Evolutionary conservation across 2,113 vertebrate genomes (phyloP).

Genomic region (Rhinichthys klamathensis): DNA sequence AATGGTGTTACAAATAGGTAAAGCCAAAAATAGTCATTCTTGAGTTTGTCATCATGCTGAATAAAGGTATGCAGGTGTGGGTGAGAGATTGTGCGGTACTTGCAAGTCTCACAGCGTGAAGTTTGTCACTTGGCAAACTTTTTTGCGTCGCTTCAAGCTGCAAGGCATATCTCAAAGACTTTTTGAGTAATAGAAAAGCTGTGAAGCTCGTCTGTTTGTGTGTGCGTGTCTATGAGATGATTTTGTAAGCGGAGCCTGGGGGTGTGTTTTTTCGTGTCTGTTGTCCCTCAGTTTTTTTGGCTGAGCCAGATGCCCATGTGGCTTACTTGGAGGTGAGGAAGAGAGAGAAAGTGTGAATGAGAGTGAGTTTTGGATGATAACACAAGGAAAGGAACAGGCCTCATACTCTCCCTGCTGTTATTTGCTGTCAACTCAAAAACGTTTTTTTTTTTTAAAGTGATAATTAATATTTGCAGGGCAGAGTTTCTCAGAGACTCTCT

Average conservation of each 20-base stretch:
- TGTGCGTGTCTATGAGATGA: neutral
- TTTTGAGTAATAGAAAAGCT: neutral
- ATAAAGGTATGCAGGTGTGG: neutral
- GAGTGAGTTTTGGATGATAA: slow-evolving; percentile 26
- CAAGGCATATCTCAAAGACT: neutral
- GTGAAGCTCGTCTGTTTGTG: neutral
- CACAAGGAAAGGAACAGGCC: slow-evolving; percentile 15
- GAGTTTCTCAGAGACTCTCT: neutral
- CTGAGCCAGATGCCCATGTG: slow-evolving; percentile 26
- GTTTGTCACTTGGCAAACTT: slow-evolving; percentile 1
- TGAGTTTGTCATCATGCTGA: neutral
- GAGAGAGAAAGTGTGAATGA: slow-evolving; percentile 20
- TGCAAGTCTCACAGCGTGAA: neutral
- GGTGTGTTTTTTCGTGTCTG: slow-evolving; percentile 25
- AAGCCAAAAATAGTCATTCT: neutral
- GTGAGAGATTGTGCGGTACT: neutral
- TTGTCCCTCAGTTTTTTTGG: slow-evolving; percentile 26
- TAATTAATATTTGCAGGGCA: slow-evolving; percentile 4
- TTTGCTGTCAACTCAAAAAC: neutral
- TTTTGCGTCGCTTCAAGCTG: neutral
- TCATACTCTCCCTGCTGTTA: slow-evolving; percentile 12
- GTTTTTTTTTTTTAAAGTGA: neutral
- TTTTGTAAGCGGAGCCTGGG: neutral
- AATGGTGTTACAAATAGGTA: neutral
- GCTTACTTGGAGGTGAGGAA: slow-evolving; percentile 23